Percentiles rank a stretch among this genome's conserved stretches.
Conservation (phyloP, 2,113 vertebrate genomes). For the Psittacula cyanocephala region DNA sequence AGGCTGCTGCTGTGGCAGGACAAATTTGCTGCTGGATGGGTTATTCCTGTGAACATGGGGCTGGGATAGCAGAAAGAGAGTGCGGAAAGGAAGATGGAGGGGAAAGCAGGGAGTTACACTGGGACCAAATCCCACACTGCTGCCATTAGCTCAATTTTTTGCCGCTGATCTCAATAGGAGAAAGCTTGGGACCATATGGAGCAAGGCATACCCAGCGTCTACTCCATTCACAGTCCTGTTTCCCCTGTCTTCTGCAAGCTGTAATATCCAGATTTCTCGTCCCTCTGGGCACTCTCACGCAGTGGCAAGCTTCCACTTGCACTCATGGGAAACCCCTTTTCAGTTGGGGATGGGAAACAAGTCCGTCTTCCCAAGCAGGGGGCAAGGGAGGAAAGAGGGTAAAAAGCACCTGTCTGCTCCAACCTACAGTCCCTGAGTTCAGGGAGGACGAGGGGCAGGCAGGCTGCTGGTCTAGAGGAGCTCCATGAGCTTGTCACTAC, state of each 20-base stretch:
- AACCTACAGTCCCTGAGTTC: background rate
- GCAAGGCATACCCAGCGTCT: background rate
- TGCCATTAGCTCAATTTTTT: background rate
- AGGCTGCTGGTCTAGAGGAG: background rate
- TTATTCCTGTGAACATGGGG: background rate
- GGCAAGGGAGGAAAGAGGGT: background rate
- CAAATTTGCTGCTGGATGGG: background rate
- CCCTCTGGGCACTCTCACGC: background rate
- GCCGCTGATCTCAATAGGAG: background rate
- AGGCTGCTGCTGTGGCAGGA: background rate
- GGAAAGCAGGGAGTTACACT: background rate
- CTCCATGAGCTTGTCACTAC: background rate
- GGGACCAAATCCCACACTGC: background rate
- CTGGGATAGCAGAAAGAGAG: background rate
- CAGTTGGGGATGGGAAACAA: accelerated
- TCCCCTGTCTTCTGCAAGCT: background rate
- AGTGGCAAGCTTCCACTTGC: accelerated
- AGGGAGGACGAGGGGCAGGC: background rate
- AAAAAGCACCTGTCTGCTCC: background rate
- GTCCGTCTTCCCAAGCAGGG: background rate
- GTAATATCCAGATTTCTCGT: background rate
- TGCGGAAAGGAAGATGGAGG: background rate
- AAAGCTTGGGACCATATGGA: background rate
- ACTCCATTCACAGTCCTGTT: background rate
- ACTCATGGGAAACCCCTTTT: background rate